phyloP scores from a whole-genome alignment of 2,888 invertebrate genomes.

The Zaprionus bogoriensis region DNA sequence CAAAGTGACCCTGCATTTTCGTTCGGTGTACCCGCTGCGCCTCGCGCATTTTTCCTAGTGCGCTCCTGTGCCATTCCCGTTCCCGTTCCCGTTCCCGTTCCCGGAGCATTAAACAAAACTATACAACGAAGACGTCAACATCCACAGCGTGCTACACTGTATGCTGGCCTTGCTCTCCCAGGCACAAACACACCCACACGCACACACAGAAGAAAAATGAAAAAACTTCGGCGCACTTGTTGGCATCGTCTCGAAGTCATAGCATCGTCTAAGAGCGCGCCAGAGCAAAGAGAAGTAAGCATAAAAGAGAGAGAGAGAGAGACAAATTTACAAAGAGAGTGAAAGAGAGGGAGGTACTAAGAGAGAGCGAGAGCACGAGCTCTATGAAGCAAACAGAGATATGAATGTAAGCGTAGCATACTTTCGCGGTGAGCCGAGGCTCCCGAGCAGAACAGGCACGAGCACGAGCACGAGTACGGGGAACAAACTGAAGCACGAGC shows the following conservation, averaged over 20 bases:
- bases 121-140: constrained; percentile 67
- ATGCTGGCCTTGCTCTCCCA: constrained; percentile 37
- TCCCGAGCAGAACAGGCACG: too few relatives aligned
- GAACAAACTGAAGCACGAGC: not conserved
- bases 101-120: constrained; percentile 53
- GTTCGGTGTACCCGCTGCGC: not conserved
- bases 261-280: constrained; percentile 40
- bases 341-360: too few relatives aligned
- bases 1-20: not conserved
- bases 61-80: constrained; percentile 20
- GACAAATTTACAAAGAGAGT: too few relatives aligned
- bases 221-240: constrained; percentile 67
- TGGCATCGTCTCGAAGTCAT: constrained; percentile 62
- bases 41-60: constrained; percentile 19
- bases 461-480: not conserved
- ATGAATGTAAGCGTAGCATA: constrained; percentile 41
- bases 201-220: constrained; percentile 7
- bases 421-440: constrained; percentile 34
- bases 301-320: constrained; percentile 10
- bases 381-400: constrained; percentile 8
- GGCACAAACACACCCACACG: constrained; percentile 7
- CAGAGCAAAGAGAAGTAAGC: constrained; percentile 10
- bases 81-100: too few relatives aligned
- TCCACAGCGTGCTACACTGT: constrained; percentile 31
- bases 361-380: not conserved